Evolutionary conservation across 2,888 invertebrate species (phyloP).

Genomic region (Halictus ligatus): DNA sequence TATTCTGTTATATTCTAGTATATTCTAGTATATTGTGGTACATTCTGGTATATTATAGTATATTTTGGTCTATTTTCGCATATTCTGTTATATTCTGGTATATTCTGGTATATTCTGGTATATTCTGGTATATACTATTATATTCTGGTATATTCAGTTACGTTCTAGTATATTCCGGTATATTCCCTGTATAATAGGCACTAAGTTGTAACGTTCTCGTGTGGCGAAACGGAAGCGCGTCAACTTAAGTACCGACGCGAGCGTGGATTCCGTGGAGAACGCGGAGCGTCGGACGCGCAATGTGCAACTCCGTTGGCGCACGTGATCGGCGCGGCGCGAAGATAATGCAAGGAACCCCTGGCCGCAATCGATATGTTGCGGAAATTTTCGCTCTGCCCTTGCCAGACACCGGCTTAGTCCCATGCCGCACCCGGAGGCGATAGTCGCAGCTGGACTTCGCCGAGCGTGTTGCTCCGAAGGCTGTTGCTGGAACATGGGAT

Average conservation of each 20-base stretch:
- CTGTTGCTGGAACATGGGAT: slow-evolving; percentile 6
- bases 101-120: too few species aligned
- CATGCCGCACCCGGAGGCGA: slow-evolving; percentile 3
- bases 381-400: slow-evolving; percentile 73
- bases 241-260: slow-evolving; percentile 56
- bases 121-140: too few species aligned
- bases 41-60: too few species aligned
- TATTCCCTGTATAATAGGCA: too few species aligned
- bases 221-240: too few species aligned
- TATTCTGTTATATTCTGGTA: too few species aligned
- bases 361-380: slow-evolving; percentile 75
- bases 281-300: slow-evolving; percentile 72
- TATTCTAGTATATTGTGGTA: too few species aligned
- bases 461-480: slow-evolving; percentile 24
- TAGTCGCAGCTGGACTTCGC: slow-evolving; percentile 39
- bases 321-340: slow-evolving; percentile 33
- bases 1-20: too few species aligned
- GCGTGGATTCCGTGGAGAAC: slow-evolving; percentile 79
- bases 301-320: slow-evolving; percentile 65
- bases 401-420: slow-evolving; percentile 27
- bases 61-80: too few species aligned
- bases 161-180: too few species aligned
- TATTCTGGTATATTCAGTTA: too few species aligned
- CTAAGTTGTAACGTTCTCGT: too few species aligned
- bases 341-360: slow-evolving; percentile 73